A percentile compares a stretch with the other conserved stretches of the same genome.
These are phyloP conservation scores for Gari tellinella DNA, from an alignment of 2,888 invertebrate species.

Conservation along the genomic window DNA sequence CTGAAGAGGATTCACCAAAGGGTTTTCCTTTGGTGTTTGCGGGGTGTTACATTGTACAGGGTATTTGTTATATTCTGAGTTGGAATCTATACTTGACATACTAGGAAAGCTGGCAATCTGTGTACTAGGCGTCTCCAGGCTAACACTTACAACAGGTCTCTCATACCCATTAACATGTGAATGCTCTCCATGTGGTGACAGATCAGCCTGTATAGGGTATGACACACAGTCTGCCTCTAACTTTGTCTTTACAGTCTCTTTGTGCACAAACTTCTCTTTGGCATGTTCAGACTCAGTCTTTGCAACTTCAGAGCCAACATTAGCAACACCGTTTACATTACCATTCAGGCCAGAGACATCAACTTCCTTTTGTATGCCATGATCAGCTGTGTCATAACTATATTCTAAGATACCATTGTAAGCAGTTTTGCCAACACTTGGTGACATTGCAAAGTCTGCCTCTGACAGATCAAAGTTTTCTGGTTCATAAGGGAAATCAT, in stretches of 20 bases:
- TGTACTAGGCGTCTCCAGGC: neutral
- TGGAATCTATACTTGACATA: slow-evolving; percentile 31
- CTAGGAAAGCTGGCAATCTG: slow-evolving; percentile 39
- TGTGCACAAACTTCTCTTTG: no score
- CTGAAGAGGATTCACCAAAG: slow-evolving; percentile 44
- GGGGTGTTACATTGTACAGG: slow-evolving; percentile 60
- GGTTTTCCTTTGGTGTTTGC: slow-evolving; percentile 54
- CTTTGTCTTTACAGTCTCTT: no score
- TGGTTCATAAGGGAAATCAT: slow-evolving; percentile 70
- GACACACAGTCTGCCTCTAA: no score
- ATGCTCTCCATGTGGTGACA: slow-evolving; percentile 47
- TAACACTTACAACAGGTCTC: no score
- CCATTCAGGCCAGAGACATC: no score
- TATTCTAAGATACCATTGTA: slow-evolving; percentile 36
- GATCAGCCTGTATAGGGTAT: slow-evolving; percentile 48
- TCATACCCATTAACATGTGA: neutral
- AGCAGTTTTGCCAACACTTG: slow-evolving; percentile 27
- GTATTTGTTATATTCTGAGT: slow-evolving; percentile 48
- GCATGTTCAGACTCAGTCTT: no score
- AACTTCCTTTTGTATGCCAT: no score
- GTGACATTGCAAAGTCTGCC: slow-evolving; percentile 74
- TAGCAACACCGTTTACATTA: no score
- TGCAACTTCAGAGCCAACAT: no score
- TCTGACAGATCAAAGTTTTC: slow-evolving; percentile 74
- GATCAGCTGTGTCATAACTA: no score